phyloP scores from a whole-genome alignment of 2,113 vertebrate species.

The Ochotona princeps region DNA sequence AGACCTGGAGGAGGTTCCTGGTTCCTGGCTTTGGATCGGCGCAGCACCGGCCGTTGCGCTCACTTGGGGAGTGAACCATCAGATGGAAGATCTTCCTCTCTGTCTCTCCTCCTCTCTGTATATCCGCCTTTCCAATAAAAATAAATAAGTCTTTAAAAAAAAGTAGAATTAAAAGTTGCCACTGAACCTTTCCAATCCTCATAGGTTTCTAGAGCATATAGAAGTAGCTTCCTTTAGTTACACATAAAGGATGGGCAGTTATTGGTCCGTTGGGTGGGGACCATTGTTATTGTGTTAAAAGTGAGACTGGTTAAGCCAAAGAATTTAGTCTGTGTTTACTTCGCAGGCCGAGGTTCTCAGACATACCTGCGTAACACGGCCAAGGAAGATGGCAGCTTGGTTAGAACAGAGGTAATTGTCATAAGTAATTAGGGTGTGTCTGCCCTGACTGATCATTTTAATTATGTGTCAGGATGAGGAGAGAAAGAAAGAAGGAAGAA shows the following conservation, averaged over 20 bases:
- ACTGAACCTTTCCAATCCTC: background rate
- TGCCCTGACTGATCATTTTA: conserved; percentile 49
- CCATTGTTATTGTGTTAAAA: background rate
- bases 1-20: too few species aligned
- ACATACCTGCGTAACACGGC: background rate
- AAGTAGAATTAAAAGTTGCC: background rate
- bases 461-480: conserved; percentile 43
- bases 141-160: too few species aligned
- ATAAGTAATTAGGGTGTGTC: conserved; percentile 42
- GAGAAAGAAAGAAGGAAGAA: conserved; percentile 26
- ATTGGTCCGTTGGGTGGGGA: background rate
- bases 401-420: background rate
- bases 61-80: too few species aligned
- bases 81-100: too few species aligned
- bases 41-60: too few species aligned
- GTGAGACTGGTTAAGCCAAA: conserved; percentile 26
- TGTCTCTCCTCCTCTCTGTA: too few species aligned
- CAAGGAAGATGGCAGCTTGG: background rate
- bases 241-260: background rate
- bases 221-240: background rate
- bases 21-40: too few species aligned
- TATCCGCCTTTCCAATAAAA: too few species aligned
- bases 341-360: background rate
- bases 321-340: background rate
- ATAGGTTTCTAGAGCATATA: background rate